Evolutionary conservation across 2,113 vertebrate species (phyloP).

Genomic region (Pipa parva): DNA sequence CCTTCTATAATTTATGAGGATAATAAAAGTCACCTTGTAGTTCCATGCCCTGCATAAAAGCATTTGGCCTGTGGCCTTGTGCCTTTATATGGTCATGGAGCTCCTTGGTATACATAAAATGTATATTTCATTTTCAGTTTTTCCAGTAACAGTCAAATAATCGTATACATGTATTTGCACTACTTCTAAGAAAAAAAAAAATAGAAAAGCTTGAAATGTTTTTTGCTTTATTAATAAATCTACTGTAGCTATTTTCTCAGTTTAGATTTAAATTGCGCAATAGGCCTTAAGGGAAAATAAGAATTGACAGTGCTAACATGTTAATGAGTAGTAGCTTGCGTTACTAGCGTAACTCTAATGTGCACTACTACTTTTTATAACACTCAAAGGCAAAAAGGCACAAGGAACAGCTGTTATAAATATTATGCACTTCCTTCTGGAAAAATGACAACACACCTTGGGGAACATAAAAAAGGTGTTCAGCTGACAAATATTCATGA

Average conservation of each 20-base stretch:
- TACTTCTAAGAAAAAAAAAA: no score
- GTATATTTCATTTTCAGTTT: no score
- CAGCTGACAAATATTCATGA: slow-evolving; percentile 13
- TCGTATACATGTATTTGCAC: no score
- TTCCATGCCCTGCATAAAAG: no score
- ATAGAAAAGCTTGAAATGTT: no score
- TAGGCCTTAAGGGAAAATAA: slow-evolving; percentile 36
- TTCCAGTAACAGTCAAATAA: no score
- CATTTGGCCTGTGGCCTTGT: no score
- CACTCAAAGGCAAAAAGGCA: slow-evolving; percentile 38
- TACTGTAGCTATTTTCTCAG: not conserved
- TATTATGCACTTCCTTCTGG: slow-evolving; percentile 35
- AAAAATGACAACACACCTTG: slow-evolving; percentile 28
- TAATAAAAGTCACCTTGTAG: no score
- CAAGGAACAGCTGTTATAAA: slow-evolving; percentile 34
- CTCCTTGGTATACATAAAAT: no score
- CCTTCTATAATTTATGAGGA: no score
- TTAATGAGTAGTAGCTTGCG: slow-evolving; percentile 43
- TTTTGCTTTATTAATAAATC: slow-evolving; percentile 20
- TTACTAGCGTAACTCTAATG: slow-evolving; percentile 40
- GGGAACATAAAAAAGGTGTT: slow-evolving; percentile 22
- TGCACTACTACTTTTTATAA: slow-evolving; percentile 40
- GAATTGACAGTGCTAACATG: slow-evolving; percentile 36
- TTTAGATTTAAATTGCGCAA: slow-evolving; percentile 32
- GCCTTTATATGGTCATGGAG: no score